Percentiles rank a stretch among this genome's conserved stretches.
These are phyloP conservation scores for Ptychobarbus kaznakovi DNA, from an alignment of 2,797 vertebrate species.

Conservation along the genomic window DNA sequence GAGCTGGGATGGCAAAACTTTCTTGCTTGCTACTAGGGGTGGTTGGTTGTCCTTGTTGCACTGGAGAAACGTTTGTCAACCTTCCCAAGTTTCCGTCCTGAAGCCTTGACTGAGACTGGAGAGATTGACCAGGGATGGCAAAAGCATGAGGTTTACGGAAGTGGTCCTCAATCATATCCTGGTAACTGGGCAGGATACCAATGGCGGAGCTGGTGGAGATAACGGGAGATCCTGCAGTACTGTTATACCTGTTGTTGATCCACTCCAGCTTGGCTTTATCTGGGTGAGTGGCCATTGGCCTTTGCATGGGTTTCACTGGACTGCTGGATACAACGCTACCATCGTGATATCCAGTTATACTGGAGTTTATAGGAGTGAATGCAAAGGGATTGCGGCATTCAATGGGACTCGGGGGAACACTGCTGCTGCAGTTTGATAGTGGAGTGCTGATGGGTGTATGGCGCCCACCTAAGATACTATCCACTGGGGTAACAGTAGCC, in stretches of 20 bases:
- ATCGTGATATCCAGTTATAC: slow-evolving; percentile 90
- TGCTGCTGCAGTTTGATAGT: slow-evolving; percentile 97
- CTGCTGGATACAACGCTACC: slow-evolving; percentile 95
- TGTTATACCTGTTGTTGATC: slow-evolving; percentile 95
- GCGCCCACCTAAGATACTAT: slow-evolving; percentile 89
- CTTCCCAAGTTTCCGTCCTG: slow-evolving; percentile 89
- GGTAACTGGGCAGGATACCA: slow-evolving; percentile 93
- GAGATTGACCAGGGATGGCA: slow-evolving; percentile 93
- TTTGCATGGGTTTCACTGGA: slow-evolving; percentile 97
- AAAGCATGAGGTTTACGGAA: slow-evolving; percentile 98
- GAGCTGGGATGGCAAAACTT: slow-evolving; percentile 97
- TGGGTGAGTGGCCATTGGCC: slow-evolving; percentile 97
- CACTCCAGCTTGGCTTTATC: slow-evolving; percentile 98
- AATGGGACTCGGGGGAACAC: slow-evolving; percentile 95
- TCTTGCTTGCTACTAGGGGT: slow-evolving; percentile 88
- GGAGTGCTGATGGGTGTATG: slow-evolving; percentile 96
- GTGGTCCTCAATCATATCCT: slow-evolving; percentile 95
- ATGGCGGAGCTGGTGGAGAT: slow-evolving; percentile 85
- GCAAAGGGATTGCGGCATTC: slow-evolving; percentile 98
- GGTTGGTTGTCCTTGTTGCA: slow-evolving; percentile 82
- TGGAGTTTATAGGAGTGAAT: slow-evolving; percentile 98
- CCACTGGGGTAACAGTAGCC: slow-evolving; percentile 93
- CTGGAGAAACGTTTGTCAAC: slow-evolving; percentile 91
- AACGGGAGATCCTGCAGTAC: slow-evolving; percentile 80
- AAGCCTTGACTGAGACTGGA: slow-evolving; percentile 88